These are phyloP conservation scores for Arctopsyche grandis DNA, from an alignment of 1,140 invertebrate genomes.

Conservation along the genomic window DNA sequence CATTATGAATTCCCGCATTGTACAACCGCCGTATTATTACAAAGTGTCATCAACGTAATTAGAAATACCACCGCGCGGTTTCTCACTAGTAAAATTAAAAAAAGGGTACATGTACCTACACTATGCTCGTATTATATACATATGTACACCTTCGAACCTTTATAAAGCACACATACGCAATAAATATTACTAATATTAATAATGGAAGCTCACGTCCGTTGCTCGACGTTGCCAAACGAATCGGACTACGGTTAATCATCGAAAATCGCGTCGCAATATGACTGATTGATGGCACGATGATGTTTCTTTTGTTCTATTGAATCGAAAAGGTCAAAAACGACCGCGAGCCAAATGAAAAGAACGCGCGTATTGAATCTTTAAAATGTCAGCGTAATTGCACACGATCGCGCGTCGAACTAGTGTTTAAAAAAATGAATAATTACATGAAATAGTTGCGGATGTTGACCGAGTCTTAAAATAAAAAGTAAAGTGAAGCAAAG, in stretches of 20 bases:
- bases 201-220: background rate
- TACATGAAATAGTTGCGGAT: background rate
- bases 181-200: too few species aligned
- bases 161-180: too few species aligned
- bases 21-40: conserved; percentile 1
- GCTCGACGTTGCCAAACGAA: background rate
- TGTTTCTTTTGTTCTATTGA: conserved; percentile 22
- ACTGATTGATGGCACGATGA: background rate
- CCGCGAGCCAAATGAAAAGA: background rate
- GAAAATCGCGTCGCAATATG: background rate
- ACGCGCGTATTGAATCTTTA: background rate
- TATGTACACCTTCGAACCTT: too few species aligned
- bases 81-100: background rate
- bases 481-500: background rate
- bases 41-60: conserved; percentile 21
- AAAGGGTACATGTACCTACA: background rate
- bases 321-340: background rate
- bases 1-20: conserved; percentile 18
- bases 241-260: conserved; percentile 5
- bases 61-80: background rate
- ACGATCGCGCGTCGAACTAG: background rate
- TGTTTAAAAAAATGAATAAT: background rate
- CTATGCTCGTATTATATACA: background rate
- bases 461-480: too few species aligned
- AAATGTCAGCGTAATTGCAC: background rate